Percentiles rank a stretch among this genome's conserved stretches.
These are phyloP conservation scores for Heliothis virescens DNA, from an alignment of 1,140 invertebrate species.

Conservation along the genomic window DNA sequence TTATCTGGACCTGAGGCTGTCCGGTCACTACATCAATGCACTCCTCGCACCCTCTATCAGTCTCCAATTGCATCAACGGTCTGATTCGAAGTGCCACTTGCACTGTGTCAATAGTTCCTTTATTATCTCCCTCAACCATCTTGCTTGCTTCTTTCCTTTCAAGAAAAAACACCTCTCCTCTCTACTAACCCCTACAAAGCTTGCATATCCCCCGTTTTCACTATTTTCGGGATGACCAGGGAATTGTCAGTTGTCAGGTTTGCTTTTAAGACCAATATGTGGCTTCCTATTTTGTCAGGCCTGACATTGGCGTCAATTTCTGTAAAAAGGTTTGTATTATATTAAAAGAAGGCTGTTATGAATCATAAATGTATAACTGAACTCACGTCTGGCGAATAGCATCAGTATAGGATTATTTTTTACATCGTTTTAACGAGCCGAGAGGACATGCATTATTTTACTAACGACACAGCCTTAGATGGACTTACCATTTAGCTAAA, in stretches of 20 bases:
- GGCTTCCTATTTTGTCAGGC: slow-evolving; percentile 9
- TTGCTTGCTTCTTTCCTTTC: not conserved
- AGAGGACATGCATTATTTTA: not conserved
- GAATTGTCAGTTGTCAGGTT: slow-evolving; percentile 49
- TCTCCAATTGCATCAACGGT: slow-evolving; percentile 91
- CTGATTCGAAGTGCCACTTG: slow-evolving; percentile 93
- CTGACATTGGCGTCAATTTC: slow-evolving; percentile 29
- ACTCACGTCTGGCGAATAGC: not conserved
- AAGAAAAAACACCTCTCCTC: slow-evolving; percentile 34
- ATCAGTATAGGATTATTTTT: not conserved
- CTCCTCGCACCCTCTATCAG: slow-evolving; percentile 89
- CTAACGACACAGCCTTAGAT: too few relatives aligned
- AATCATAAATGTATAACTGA: not conserved
- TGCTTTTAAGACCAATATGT: slow-evolving; percentile 30
- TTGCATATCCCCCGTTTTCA: slow-evolving; percentile 37
- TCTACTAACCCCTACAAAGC: slow-evolving; percentile 13
- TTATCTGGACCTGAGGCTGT: slow-evolving; percentile 90
- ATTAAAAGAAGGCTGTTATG: not conserved
- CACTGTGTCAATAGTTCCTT: slow-evolving; percentile 84
- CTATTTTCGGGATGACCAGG: slow-evolving; percentile 32
- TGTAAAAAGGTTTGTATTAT: slow-evolving; percentile 29
- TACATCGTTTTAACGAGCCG: not conserved
- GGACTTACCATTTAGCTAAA: slow-evolving; percentile 24
- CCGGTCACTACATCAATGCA: slow-evolving; percentile 88
- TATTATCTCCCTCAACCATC: slow-evolving; percentile 72